A percentile compares a stretch with the other conserved stretches of the same genome.
phyloP scores from a whole-genome alignment of 2,113 vertebrate species.

The Oryzias celebensis region DNA sequence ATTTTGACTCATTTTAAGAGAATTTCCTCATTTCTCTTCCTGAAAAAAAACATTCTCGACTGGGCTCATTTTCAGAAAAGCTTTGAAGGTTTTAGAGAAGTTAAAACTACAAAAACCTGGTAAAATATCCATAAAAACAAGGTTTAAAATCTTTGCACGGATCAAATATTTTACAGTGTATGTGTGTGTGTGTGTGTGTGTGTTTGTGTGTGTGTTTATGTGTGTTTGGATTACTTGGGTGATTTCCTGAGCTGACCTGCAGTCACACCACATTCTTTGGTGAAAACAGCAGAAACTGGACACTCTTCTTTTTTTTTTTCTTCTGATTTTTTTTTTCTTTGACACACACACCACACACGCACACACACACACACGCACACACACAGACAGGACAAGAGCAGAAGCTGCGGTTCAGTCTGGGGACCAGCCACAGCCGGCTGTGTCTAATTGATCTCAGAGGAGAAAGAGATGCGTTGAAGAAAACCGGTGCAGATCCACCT shows the following conservation, averaged over 20 bases:
- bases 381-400: conserved; percentile 19
- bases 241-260: conserved; percentile 44
- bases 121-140: too few relatives aligned
- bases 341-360: conserved; percentile 1
- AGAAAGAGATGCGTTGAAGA: conserved; percentile 60
- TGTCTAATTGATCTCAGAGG: conserved; percentile 83
- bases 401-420: conserved; percentile 67
- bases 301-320: conserved; percentile 1
- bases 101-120: too few relatives aligned
- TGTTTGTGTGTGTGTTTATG: conserved; percentile 1
- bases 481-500: conserved; percentile 47
- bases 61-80: too few relatives aligned
- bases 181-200: not conserved
- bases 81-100: too few relatives aligned
- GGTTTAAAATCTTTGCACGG: too few relatives aligned
- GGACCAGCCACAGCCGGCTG: conserved; percentile 65
- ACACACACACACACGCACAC: conserved; percentile 7
- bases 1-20: too few relatives aligned
- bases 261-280: conserved; percentile 47
- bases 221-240: conserved; percentile 2
- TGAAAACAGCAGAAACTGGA: conserved; percentile 59
- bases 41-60: too few relatives aligned
- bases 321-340: not conserved
- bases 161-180: too few relatives aligned
- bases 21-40: too few relatives aligned